Base-by-base conservation (phyloP, 2,113 vertebrate genomes). In the Leucosticte australis region DNA sequence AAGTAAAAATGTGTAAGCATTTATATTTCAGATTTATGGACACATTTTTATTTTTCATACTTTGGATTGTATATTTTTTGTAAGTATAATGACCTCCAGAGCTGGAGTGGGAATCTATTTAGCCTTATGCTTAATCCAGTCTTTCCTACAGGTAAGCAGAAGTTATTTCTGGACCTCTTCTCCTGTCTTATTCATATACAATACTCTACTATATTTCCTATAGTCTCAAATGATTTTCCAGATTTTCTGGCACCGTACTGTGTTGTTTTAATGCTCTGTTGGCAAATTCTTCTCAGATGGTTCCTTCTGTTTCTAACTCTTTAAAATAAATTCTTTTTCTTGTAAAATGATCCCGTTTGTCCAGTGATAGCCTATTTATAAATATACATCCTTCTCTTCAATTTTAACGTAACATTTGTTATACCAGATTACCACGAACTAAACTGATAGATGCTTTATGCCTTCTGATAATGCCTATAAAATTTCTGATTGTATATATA, bases 81-180 rank as follows among this genome's bases (percentile, higher is more conserved):
- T 50, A n/a, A 63, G 10, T 28, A 11, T 47, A 75, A 68, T 52
- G 22, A 47, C 13, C 44, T 78, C 55, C 22, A 67, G 64, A 81
- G 13, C 3, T 46, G 31, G 19, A 74, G 22, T 70, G 41, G 26
- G 39, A 94, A 67, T 21, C 27, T 74, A n/a, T 55, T 90, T 76
- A 83, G 16, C 35, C 9, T 87, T 83, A 20, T 80, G 46, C 10
- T 77, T 90, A 86, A 93, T 81, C 15, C 35, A 75, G 56, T 57
- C 33, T 47, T 91, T 94, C 69, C 33, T 53, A 71, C 30, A 92
- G 89, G 64, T 89, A 76, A 93, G 24, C 23, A 86, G 47, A 92
- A 87, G 39, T 92, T 95, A 75, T 93, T 95, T 87, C 94, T 96
- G 91, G 91, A 94, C 68, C 27, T 28, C 24, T 70, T 7, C 71